phyloP scores from a whole-genome alignment of 2,888 invertebrate species.

The Leptarthrus brevirostris region DNA sequence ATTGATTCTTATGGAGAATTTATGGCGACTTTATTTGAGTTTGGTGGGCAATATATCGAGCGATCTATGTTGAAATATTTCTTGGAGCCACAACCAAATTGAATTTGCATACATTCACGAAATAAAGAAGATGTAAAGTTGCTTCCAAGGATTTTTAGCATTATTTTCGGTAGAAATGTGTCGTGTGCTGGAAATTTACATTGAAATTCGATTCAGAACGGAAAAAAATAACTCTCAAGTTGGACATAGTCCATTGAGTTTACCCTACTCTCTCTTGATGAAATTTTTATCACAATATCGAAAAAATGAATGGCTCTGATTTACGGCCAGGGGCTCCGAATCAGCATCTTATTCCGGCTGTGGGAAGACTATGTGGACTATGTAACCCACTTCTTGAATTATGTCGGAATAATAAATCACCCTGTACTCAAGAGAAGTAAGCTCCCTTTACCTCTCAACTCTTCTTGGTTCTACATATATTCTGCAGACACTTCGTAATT shows the following conservation, averaged over 20 bases:
- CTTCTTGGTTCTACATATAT: neutral
- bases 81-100: conserved; percentile 52
- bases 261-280: conserved; percentile 1
- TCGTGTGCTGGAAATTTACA: conserved; percentile 19
- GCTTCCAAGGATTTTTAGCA: neutral
- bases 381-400: neutral
- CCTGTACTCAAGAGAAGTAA: neutral
- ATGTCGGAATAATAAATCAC: conserved; percentile 36
- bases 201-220: conserved; percentile 12
- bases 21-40: conserved; percentile 57
- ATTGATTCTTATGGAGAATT: conserved; percentile 64
- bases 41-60: conserved; percentile 46
- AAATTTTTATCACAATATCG: neutral
- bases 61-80: conserved; percentile 52
- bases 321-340: neutral
- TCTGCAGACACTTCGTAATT: conserved; percentile 35
- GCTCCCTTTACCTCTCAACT: no score
- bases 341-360: neutral
- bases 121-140: conserved; percentile 24
- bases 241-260: conserved; percentile 48
- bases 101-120: conserved; percentile 42
- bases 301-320: conserved; percentile 18
- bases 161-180: conserved; percentile 1
- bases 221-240: conserved; percentile 40
- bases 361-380: neutral